Evolutionary conservation across 37 sponge, comb jelly and placozoan species (phyloP).

Genomic region (Hexactinellida sp.): DNA sequence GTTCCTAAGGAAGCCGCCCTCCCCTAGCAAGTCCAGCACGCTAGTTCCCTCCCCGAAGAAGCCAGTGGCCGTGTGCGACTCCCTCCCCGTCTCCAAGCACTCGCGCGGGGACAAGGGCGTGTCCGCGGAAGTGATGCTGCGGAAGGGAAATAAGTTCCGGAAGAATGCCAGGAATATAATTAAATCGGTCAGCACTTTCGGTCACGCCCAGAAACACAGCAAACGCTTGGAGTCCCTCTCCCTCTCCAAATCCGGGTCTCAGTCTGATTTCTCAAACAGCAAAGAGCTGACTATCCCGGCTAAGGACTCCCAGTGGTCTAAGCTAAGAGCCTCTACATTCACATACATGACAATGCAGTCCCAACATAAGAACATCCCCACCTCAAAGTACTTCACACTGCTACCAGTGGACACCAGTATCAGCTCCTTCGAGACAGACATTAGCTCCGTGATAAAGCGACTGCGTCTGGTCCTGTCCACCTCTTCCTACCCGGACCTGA

Average conservation of each 20-base stretch:
- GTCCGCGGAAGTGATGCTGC: not conserved
- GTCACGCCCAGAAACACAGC: not conserved
- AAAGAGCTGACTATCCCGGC: not conserved
- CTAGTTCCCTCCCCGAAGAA: not conserved
- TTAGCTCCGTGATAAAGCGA: not conserved
- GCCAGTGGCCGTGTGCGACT: not conserved
- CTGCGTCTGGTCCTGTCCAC: not conserved
- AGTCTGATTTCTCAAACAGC: not conserved
- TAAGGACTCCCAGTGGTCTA: not conserved
- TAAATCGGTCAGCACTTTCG: not conserved
- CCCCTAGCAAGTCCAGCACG: not conserved
- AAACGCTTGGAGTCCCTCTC: not conserved
- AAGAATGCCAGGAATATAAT: conserved; percentile 2
- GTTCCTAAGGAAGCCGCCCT: not conserved
- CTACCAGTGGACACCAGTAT: not conserved
- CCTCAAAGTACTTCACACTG: not conserved
- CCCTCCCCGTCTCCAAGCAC: not conserved
- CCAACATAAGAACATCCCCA: not conserved
- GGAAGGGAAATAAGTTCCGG: not conserved
- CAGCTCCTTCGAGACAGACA: not conserved
- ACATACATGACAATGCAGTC: not conserved
- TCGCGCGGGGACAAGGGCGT: not conserved
- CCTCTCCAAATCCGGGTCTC: not conserved
- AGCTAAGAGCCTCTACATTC: not conserved
- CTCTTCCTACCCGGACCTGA: not conserved